Evolutionary conservation across 2,797 vertebrate genomes (phyloP), one percentile per base, ranked within the genome.

Genomic region (Sardinella longiceps): DNA sequence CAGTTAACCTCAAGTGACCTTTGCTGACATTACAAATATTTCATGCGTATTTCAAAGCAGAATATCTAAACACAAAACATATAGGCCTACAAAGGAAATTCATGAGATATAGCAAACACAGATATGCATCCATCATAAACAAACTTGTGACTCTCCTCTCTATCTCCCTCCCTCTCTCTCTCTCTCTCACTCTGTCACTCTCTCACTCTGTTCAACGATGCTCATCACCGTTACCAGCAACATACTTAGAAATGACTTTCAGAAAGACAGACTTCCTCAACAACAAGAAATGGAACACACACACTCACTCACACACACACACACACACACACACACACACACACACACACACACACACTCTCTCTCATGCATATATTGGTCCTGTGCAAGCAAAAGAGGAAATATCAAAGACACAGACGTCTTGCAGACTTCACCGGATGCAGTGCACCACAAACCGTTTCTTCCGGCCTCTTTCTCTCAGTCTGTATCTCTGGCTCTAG

Each of bases 371-470:
- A 39, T 51, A 37, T 37, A 46, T n/a, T 4, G 5, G 14, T 60
- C 63, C 18, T 28, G 81, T 39, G 45, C 43, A 53, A 66, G 25
- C 15, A 39, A 77, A 82, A 39, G 58, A 70, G 53, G 70, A 63
- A 60, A 53, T 28, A 43, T 50, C 83, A 30, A 20, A 83, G 25
- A 30, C 53, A 25, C 85, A 89, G 88, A 89, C 87, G 28, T 86
- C 85, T 84, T 88, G 83, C 83, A 88, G 86, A 85, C 87, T 87
- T 43, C 77, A 85, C 87, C 89, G 88, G 88, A 90, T 89, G 58
- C 15, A 39, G 39, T 14, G n/a, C 15, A 84, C 85, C 89, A 84
- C 87, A 89, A 80, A 86, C 81, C 12, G 39, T 56, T 48, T 56
- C 12, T 82, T 81, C 45, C 82, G 81, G 77, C 82, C 82, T 45